These are phyloP conservation scores for Rhabdomys pumilio DNA, from an alignment of 2,797 vertebrate species.

Conservation along the genomic window DNA sequence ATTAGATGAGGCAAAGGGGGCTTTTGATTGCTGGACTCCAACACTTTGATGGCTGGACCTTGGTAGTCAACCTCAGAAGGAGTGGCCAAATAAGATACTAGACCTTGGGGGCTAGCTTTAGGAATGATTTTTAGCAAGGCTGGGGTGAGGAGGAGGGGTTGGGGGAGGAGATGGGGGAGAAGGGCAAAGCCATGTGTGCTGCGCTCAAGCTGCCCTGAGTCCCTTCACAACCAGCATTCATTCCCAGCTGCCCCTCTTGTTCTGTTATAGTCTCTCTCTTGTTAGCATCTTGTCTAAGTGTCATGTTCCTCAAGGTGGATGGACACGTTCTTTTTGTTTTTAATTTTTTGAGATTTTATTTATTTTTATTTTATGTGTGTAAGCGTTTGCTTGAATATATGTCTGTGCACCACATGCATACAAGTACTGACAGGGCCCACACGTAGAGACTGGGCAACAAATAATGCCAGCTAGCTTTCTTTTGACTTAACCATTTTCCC, in stretches of 20 bases:
- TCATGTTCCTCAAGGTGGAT: not conserved
- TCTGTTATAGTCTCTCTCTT: not conserved
- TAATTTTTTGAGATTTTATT: not conserved
- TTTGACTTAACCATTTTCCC: not conserved
- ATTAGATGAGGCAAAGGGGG: too few relatives aligned
- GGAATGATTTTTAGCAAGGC: too few relatives aligned
- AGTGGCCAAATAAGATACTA: too few relatives aligned
- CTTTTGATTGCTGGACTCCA: too few relatives aligned
- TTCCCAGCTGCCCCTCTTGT: not conserved
- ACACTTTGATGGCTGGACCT: too few relatives aligned
- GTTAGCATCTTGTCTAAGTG: not conserved
- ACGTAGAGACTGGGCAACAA: not conserved
- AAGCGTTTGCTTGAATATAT: not conserved
- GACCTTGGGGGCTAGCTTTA: too few relatives aligned
- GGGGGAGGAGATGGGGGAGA: too few relatives aligned
- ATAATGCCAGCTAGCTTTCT: not conserved
- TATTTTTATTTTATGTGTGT: not conserved
- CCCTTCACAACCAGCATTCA: not conserved
- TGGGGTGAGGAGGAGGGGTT: too few relatives aligned
- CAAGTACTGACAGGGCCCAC: not conserved
- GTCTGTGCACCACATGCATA: not conserved
- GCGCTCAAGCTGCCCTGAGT: too few relatives aligned
- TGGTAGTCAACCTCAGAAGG: too few relatives aligned
- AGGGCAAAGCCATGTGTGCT: too few relatives aligned
- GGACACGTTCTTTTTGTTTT: not conserved